Base-by-base conservation (phyloP, 1,140 invertebrate genomes). In the Plodia interpunctella region DNA sequence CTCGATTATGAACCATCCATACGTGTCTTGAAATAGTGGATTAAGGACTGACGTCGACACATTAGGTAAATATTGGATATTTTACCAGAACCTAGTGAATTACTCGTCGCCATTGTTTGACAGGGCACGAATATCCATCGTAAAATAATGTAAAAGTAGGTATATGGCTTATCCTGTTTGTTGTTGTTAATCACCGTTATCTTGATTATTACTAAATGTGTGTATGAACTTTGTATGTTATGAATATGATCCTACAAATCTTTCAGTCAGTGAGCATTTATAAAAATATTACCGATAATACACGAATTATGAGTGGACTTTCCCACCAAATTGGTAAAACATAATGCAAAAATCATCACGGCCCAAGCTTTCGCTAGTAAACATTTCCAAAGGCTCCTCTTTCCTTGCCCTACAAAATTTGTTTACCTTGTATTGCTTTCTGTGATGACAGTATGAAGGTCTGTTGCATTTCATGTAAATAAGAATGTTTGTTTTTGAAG, bases 31-130 rank as follows among this genome's bases (percentile, higher is more conserved):
- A 84, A 84, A 80, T 87, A 86, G 80, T 83, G 72, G 70, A 80
- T 74, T 70, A 80, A 80, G 82, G 80, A 83, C 76, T 75, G 77
- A 78, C 72, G 73, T 83, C 76, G 70, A 82, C 71, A 88, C 68
- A 81, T 80, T 87, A 89, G 87, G 84, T 89, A 85, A 87, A 76
- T 85, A 78, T 74, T 70, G 49, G 60, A 66, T 67, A 65, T 63
- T 80, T 73, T 64, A 74, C 51, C 62, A 72, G 60, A 70, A 70
- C 68, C 62, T 66, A 73, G 65, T 80, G 73, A 76, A 68, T 78
- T 70, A 75, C 17, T 70, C 76, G 88, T 90, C 85, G 88, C 88
- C 88, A 90, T 90, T 90, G 83, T 89, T 87, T 89, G 88, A 87
- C 86, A 88, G 80, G 66, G 73, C 72, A 76, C 80, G 79, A 74